These are phyloP conservation scores for Sceloporus undulatus DNA, from an alignment of 2,113 vertebrate species.

Conservation along the genomic window DNA sequence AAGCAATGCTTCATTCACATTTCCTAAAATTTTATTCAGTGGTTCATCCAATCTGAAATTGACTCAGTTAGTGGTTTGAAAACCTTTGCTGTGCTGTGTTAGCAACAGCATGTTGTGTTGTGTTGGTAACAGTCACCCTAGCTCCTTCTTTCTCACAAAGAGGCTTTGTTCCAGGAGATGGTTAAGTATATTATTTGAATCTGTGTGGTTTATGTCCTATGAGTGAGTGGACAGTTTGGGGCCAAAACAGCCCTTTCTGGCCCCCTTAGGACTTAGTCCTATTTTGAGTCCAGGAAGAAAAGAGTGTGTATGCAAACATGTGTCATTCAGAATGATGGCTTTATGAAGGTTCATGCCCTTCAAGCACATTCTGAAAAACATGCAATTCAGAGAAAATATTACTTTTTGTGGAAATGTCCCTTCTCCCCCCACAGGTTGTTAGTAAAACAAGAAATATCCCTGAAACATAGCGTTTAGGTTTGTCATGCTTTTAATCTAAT, in stretches of 20 bases:
- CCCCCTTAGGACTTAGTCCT: conserved; percentile 21
- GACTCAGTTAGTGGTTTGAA: conserved; percentile 49
- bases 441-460: background rate
- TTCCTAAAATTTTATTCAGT: conserved; percentile 62
- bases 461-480: background rate
- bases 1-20: conserved; percentile 63
- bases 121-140: background rate
- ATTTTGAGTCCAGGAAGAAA: conserved; percentile 12
- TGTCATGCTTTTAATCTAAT: conserved; percentile 30
- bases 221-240: background rate
- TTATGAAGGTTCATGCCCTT: background rate
- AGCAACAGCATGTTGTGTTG: background rate
- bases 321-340: conserved; percentile 33
- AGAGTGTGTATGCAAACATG: conserved; percentile 22
- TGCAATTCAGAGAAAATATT: background rate
- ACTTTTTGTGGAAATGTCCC: background rate
- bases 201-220: background rate
- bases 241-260: conserved; percentile 19
- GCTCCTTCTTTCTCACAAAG: conserved; percentile 28
- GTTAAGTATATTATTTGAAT: conserved; percentile 21
- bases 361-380: background rate
- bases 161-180: conserved; percentile 18
- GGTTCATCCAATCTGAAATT: conserved; percentile 58
- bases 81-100: conserved; percentile 18
- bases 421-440: background rate